These are phyloP conservation scores for Pterois miles DNA, from an alignment of 2,797 vertebrate species.

Conservation along the genomic window DNA sequence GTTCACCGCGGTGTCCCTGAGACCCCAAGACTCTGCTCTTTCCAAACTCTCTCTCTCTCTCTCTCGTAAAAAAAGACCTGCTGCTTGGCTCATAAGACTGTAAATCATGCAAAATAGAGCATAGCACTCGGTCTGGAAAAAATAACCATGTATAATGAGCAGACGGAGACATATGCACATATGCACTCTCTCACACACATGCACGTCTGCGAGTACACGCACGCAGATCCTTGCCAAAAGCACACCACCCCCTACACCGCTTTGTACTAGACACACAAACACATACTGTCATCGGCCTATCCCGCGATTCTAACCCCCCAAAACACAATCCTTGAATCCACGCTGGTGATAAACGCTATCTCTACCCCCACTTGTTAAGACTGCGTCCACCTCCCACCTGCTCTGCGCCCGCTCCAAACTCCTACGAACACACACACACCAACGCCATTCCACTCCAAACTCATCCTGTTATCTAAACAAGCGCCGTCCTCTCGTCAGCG, in stretches of 20 bases:
- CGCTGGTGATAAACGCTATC: conserved; percentile 47
- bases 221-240: conserved; percentile 56
- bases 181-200: conserved; percentile 51
- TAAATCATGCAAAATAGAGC: conserved; percentile 68
- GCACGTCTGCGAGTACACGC: conserved; percentile 25
- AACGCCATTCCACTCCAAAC: conserved; percentile 67
- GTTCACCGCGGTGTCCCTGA: conserved; percentile 69
- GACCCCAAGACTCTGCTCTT: conserved; percentile 60
- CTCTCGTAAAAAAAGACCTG: conserved; percentile 20
- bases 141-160: conserved; percentile 70
- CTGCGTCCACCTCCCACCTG: conserved; percentile 71
- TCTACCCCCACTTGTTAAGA: conserved; percentile 50
- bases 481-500: conserved; percentile 68
- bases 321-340: conserved; percentile 47
- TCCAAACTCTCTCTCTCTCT: conserved; percentile 46
- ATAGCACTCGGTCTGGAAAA: conserved; percentile 64
- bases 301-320: conserved; percentile 36
- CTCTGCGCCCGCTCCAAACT: conserved; percentile 48
- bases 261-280: conserved; percentile 60
- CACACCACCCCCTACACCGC: conserved; percentile 52
- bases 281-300: conserved; percentile 45
- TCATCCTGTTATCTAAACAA: conserved; percentile 82
- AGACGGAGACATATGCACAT: conserved; percentile 64
- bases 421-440: conserved; percentile 29
- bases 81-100: conserved; percentile 50